phyloP scores from a whole-genome alignment of 2,113 vertebrate species.

The Sinocyclocheilus maitianheensis region DNA sequence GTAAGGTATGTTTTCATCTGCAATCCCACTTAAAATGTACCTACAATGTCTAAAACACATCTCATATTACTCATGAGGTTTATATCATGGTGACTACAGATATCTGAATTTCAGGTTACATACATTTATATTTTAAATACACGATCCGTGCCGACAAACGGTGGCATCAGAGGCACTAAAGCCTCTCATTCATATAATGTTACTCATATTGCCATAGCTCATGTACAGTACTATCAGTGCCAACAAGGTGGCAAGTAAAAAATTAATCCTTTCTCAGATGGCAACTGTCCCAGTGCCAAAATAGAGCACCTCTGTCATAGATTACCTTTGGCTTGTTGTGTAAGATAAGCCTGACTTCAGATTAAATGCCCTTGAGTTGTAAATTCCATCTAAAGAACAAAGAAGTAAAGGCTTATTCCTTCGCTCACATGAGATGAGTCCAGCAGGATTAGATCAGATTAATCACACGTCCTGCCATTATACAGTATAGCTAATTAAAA shows the following conservation, averaged over 20 bases:
- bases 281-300: conserved; percentile 4
- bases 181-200: not conserved
- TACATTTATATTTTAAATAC: conserved; percentile 7
- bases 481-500: conserved; percentile 32
- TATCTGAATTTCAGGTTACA: not conserved
- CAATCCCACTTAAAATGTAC: not conserved
- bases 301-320: conserved; percentile 36
- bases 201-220: conserved; percentile 1
- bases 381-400: conserved; percentile 39
- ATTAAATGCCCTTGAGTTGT: conserved; percentile 39
- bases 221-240: not conserved
- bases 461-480: conserved; percentile 36
- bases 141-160: conserved; percentile 7
- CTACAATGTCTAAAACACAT: not conserved
- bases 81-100: not conserved
- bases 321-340: conserved; percentile 38
- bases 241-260: conserved; percentile 34
- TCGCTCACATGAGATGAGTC: not conserved
- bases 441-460: conserved; percentile 33
- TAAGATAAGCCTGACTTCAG: conserved; percentile 41
- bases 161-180: conserved; percentile 8
- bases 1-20: conserved; percentile 76
- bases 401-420: conserved; percentile 25
- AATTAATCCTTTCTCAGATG: conserved; percentile 31
- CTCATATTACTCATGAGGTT: not conserved